These are phyloP conservation scores for Corticium candelabrum DNA, from an alignment of 37 sponge, comb jelly and placozoan species.

Conservation along the genomic window DNA sequence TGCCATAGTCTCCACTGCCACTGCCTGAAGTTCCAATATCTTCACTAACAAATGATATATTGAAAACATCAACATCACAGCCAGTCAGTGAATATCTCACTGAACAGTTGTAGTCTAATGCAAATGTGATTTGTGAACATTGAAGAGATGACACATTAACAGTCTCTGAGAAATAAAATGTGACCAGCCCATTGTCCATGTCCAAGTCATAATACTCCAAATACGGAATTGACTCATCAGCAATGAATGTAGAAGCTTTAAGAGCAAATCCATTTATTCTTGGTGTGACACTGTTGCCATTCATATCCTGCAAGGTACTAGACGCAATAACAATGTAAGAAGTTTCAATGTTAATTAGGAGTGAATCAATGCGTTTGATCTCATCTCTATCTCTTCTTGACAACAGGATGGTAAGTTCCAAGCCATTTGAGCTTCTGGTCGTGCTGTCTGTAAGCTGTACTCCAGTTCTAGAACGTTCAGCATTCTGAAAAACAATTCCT, in stretches of 20 bases:
- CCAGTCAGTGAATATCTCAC: conserved; percentile 42
- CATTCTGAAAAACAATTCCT: conserved; percentile 60
- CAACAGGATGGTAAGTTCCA: conserved; percentile 28
- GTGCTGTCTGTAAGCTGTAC: conserved; percentile 34
- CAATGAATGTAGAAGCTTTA: conserved; percentile 32
- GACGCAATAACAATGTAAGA: conserved; percentile 34
- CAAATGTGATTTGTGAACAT: conserved; percentile 52
- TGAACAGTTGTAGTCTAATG: conserved; percentile 32
- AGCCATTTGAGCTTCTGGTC: conserved; percentile 46
- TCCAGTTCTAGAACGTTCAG: conserved; percentile 58
- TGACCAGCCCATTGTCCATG: conserved; percentile 41
- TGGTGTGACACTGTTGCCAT: conserved; percentile 35
- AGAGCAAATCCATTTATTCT: conserved; percentile 1
- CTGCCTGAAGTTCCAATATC: conserved; percentile 69
- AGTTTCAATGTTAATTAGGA: conserved; percentile 27
- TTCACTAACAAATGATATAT: conserved; percentile 36
- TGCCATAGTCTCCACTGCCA: conserved; percentile 63
- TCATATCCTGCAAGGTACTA: conserved; percentile 9
- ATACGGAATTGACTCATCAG: conserved; percentile 46
- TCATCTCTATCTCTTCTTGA: conserved; percentile 67
- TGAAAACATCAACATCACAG: conserved; percentile 49
- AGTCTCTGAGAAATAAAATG: conserved; percentile 75
- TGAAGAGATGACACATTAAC: conserved; percentile 47
- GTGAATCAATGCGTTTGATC: conserved; percentile 66
- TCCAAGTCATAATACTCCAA: conserved; percentile 42